Base-by-base conservation (phyloP, 2,888 invertebrate species). In the Graphium colonna region DNA sequence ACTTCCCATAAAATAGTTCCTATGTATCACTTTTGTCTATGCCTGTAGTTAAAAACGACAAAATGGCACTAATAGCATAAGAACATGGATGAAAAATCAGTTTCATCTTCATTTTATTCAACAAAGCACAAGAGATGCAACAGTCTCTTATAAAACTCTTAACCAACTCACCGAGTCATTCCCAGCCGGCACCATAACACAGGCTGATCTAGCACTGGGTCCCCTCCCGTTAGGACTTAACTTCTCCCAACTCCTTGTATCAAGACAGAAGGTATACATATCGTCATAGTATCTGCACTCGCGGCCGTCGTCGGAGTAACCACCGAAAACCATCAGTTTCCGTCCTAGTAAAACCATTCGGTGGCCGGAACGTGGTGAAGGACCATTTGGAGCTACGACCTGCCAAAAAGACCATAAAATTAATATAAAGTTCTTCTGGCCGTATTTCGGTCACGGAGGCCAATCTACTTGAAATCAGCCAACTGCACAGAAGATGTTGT, bases 231-330 rank as follows among this genome's bases (percentile, higher is more conserved):
- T 77, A 0, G 93, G 85, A 48, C 92, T 91, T 44, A 97, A 69
- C 73, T 94, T 94, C 1, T 79, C 89, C 98, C 98, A 98, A 0
- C 88, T 88, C 66, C 96, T 93, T 0, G 92, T 92, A 68, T 96
- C 96, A 60, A 96, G 80, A 64, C 95, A 94, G 82, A 98, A 98
- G 28, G 92, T 78, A 78, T 95, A 91, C 0, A 97, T 77, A 75
- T 98, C 98, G 77, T 97, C 97, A 75, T 93, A 96, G 85, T 98
- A 98, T 63, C 94, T 94, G 75, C 95, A 97, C 57, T 95, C 95
- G 52, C 95, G 91, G 1, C 95, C 91, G 77, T 96, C 97, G 81
- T 98, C 98, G 69, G 95, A 93, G 79, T 97, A 98, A 0, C 98
- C 98, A 0, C 98, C 98, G 88, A 98, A 98, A 3, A 98, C 88